Conservation (phyloP, 2,113 vertebrate genomes). For the Rhizomys pruinosus region DNA sequence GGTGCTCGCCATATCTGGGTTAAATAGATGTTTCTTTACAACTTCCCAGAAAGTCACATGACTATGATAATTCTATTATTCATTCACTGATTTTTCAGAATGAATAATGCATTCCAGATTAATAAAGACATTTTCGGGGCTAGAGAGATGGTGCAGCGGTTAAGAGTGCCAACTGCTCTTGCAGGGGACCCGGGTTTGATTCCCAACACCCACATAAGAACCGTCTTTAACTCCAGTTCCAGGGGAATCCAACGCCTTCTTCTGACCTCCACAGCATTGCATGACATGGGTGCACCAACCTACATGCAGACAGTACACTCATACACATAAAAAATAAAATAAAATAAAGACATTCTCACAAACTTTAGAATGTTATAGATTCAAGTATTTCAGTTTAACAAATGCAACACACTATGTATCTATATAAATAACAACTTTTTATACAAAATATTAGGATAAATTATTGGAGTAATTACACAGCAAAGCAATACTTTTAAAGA, state of each 20-base stretch:
- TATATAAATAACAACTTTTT: not conserved
- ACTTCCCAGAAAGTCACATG: not conserved
- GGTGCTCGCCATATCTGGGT: not conserved
- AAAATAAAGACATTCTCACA: conserved; percentile 51
- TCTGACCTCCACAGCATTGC: too few species aligned
- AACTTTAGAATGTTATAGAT: conserved; percentile 35
- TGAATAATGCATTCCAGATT: conserved; percentile 29
- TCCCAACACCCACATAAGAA: too few species aligned
- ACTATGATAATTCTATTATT: conserved; percentile 43
- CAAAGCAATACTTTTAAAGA: conserved; percentile 34
- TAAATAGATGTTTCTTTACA: not conserved
- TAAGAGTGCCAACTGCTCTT: too few species aligned
- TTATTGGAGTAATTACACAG: not conserved
- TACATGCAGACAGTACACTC: too few species aligned
- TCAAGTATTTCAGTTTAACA: conserved; percentile 32
- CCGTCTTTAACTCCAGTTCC: too few species aligned
- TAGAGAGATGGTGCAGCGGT: too few species aligned
- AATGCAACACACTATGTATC: conserved; percentile 13
- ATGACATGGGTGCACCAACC: too few species aligned
- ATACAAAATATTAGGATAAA: conserved; percentile 14
- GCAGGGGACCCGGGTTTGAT: too few species aligned
- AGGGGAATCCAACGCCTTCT: too few species aligned
- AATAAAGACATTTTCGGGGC: conserved; percentile 49
- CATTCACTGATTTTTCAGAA: conserved; percentile 51
- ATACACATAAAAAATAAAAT: too few species aligned